These are phyloP conservation scores for Eumerus sabulonum DNA, from an alignment of 2,888 invertebrate species.

Conservation along the genomic window DNA sequence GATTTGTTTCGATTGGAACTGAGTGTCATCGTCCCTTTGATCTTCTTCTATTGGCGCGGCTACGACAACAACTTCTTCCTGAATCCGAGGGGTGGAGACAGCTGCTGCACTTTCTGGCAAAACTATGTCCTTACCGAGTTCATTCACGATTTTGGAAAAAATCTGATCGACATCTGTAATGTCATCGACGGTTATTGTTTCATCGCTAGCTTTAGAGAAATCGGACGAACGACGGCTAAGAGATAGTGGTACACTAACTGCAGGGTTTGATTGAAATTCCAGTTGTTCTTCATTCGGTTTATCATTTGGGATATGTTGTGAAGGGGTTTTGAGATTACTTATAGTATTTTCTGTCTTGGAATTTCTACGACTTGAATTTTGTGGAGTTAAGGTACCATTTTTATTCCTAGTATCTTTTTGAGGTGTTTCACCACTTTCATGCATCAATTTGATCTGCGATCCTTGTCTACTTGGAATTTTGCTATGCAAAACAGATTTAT, in stretches of 20 bases:
- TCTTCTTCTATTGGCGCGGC: background rate
- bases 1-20: background rate
- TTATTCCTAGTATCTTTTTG: background rate
- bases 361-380: background rate
- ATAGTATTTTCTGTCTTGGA: background rate
- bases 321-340: too few relatives aligned
- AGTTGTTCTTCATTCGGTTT: background rate
- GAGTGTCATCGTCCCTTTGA: conserved; percentile 1
- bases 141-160: conserved; percentile 73
- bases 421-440: background rate
- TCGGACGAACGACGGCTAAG: conserved; percentile 36
- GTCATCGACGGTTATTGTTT: conserved; percentile 43
- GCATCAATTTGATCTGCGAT: background rate
- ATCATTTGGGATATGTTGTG: too few relatives aligned
- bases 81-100: background rate
- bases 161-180: conserved; percentile 72
- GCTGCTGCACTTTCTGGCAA: background rate
- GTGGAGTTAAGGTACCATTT: background rate
- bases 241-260: background rate
- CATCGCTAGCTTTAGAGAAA: conserved; percentile 19
- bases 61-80: conserved; percentile 21
- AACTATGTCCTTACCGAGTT: conserved; percentile 64
- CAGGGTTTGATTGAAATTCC: too few relatives aligned
- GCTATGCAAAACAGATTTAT: background rate
- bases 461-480: background rate